These are phyloP conservation scores for Prionailurus viverrinus DNA, from an alignment of 2,113 vertebrate genomes.

Conservation along the genomic window DNA sequence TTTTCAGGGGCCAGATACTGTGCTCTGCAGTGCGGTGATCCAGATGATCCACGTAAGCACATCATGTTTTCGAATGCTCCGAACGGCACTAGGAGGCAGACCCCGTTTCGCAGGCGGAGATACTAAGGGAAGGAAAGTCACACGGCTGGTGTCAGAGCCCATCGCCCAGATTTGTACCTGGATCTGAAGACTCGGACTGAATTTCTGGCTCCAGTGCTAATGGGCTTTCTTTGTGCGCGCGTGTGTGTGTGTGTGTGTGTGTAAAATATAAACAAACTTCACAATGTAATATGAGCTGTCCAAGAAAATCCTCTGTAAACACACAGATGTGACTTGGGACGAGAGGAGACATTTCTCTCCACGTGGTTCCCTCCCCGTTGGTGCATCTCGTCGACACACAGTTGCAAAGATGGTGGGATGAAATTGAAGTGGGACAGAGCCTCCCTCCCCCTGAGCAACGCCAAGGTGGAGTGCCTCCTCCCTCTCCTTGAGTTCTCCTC, in stretches of 20 bases:
- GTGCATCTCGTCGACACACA: fast-evolving
- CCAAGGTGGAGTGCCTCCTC: not conserved
- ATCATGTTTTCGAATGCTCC: not conserved
- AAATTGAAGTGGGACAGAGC: no score
- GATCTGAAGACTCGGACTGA: not conserved
- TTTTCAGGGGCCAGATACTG: not conserved
- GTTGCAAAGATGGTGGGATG: not conserved
- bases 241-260: no score
- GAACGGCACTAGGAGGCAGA: not conserved
- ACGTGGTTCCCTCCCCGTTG: fast-evolving
- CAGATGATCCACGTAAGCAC: fast-evolving
- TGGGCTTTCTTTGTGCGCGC: fast-evolving
- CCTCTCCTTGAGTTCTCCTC: not conserved
- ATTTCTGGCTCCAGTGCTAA: not conserved
- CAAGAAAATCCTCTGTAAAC: not conserved
- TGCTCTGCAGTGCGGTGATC: no score
- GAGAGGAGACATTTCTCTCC: not conserved
- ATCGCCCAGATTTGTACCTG: not conserved
- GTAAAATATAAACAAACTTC: not conserved
- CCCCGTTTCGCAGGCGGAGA: not conserved
- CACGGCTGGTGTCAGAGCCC: not conserved
- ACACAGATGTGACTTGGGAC: not conserved
- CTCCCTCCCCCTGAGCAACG: not conserved
- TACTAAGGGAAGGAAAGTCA: not conserved
- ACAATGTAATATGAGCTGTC: not conserved